phyloP scores from a whole-genome alignment of 2,888 invertebrate genomes.

The Atrina japonica region DNA sequence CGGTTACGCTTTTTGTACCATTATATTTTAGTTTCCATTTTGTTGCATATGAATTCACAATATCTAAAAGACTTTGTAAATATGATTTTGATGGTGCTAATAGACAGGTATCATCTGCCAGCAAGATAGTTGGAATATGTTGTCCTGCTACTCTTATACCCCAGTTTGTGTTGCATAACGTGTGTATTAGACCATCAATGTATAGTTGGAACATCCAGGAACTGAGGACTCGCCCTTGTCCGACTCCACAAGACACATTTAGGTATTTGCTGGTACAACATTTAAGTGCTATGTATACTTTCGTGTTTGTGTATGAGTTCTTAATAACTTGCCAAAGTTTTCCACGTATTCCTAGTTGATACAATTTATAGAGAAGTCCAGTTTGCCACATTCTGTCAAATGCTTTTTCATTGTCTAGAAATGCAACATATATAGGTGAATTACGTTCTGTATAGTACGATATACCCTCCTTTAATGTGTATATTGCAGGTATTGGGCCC shows the following conservation, averaged over 20 bases:
- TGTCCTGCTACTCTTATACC: background rate
- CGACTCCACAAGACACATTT: background rate
- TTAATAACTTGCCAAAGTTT: constrained; percentile 13
- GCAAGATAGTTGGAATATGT: background rate
- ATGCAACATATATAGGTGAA: constrained; percentile 9
- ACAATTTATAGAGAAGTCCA: constrained; percentile 22
- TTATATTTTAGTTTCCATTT: constrained; percentile 26
- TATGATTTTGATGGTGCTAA: background rate
- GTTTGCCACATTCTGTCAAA: constrained; percentile 23
- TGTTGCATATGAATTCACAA: constrained; percentile 4
- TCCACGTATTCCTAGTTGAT: constrained; percentile 9
- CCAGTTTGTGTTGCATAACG: constrained; percentile 3
- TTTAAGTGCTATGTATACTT: background rate
- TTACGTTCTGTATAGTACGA: background rate
- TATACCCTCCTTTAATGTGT: constrained; percentile 17
- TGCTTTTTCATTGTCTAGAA: constrained; percentile 31
- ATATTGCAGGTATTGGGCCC: constrained; percentile 8
- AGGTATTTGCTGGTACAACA: constrained; percentile 10
- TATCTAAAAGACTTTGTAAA: background rate
- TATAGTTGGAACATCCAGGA: constrained; percentile 22
- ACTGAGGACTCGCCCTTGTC: constrained; percentile 23
- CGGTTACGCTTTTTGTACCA: constrained; percentile 2
- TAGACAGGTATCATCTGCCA: constrained; percentile 21
- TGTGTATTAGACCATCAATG: constrained; percentile 15
- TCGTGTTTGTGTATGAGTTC: constrained; percentile 13